Evolutionary conservation across 2,888 invertebrate species (phyloP), one percentile per base, ranked within the genome.

Genomic region (Prosopocoilus inquinatus): DNA sequence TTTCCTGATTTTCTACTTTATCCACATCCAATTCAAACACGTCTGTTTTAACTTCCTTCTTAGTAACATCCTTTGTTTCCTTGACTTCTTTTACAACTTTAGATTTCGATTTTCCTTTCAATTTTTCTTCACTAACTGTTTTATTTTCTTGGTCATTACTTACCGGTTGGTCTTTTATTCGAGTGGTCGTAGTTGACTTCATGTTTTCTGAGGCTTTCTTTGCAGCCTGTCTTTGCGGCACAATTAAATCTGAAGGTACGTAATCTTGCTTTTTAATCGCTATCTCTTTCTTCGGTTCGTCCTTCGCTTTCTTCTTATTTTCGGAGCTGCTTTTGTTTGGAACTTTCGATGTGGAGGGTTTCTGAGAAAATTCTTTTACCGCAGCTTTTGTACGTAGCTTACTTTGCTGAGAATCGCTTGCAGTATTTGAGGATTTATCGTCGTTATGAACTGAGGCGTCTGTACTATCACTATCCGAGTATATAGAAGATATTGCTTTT

Each of bases 171-270:
- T 78, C 77, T 66, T 77, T 75, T 1, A 62, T 54, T 65, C 73
- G 68, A 38, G 79, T 75, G 3, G 77, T 78, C 63, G 83, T 87
- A 45, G 84, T 87, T 13, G 84, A 85, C 57, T 84, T 87, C 84
- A 94, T 87, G 70, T 90, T 93, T 75, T 94, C 93, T 1, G 91
- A 90, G 1, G 94, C 94, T 72, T 93, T 94, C 74, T 93, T 94
- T 20, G 94, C 94, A 28, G 94, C 94, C 77, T 93, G 91, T 50
- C 94, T 80, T 72, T 94, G 94, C 1, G 94, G 94, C 39, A 94
- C 94, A 62, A 94, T 92, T 49, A 93, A 80, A 76, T 92, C 90
- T 1, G 90, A 86, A n/a, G 89, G 86, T 66, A 78, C 78, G 58
- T 79, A 81, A 61, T 81, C 81, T 62, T 81, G 81, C 62, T 79